These are phyloP conservation scores for Hydraecia micacea DNA, from an alignment of 2,888 invertebrate species.

Conservation along the genomic window DNA sequence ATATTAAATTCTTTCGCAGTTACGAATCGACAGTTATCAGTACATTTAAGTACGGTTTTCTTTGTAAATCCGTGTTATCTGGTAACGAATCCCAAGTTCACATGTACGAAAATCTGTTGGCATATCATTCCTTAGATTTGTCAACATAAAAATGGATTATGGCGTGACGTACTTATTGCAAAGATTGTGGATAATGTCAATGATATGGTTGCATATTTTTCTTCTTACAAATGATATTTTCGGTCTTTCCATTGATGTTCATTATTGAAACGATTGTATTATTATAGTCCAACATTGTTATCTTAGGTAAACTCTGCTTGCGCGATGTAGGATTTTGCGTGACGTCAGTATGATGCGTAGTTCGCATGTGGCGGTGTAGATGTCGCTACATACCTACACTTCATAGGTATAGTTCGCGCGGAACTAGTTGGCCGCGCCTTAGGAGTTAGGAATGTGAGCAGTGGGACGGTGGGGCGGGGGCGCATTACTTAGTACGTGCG, in stretches of 20 bases:
- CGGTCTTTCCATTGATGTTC: neutral
- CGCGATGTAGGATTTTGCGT: neutral
- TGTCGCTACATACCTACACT: neutral
- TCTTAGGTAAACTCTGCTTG: neutral
- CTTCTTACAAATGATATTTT: too few species aligned
- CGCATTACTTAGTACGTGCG: too few species aligned
- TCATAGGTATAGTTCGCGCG: neutral
- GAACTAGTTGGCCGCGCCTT: too few species aligned
- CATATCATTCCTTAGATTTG: conserved; percentile 1
- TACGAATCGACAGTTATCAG: conserved; percentile 35
- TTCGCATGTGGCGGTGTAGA: neutral
- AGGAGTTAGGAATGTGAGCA: too few species aligned
- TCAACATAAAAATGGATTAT: conserved; percentile 23
- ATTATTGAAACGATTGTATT: neutral
- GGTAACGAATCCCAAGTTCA: conserved; percentile 13
- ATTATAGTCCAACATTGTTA: neutral
- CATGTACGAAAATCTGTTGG: conserved; percentile 19
- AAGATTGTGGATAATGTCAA: conserved; percentile 1
- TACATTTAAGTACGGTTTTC: conserved; percentile 22
- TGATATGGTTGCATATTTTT: neutral
- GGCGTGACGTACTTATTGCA: neutral
- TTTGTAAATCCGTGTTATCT: conserved; percentile 53
- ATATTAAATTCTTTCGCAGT: conserved; percentile 45
- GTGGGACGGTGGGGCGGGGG: too few species aligned
- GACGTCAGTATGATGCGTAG: neutral